phyloP scores from a whole-genome alignment of 2,113 vertebrate genomes.

The Eupsittula cactorum region DNA sequence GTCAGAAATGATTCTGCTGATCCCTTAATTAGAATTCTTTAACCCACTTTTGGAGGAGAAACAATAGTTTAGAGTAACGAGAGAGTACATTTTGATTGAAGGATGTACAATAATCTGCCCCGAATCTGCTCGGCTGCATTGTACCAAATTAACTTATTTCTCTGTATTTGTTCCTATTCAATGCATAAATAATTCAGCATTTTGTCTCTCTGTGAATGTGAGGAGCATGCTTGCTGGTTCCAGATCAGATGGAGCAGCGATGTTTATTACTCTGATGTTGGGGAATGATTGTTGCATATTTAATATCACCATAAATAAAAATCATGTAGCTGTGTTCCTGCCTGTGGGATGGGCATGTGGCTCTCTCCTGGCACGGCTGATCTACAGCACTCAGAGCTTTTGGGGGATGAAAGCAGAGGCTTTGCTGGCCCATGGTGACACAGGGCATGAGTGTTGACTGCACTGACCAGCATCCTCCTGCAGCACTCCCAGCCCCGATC shows the following conservation, averaged over 20 bases:
- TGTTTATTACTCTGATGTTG: constrained; percentile 60
- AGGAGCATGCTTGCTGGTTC: constrained; percentile 30
- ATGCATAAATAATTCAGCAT: constrained; percentile 61
- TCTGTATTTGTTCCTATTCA: constrained; percentile 56
- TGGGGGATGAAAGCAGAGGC: background rate
- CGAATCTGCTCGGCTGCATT: constrained; percentile 11
- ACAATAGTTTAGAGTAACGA: constrained; percentile 1
- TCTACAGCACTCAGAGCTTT: background rate
- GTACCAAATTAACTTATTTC: constrained; percentile 37
- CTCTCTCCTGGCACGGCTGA: background rate
- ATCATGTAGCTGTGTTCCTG: background rate
- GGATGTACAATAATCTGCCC: constrained; percentile 23
- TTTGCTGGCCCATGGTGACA: background rate
- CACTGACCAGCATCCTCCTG: background rate
- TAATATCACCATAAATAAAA: constrained; percentile 37
- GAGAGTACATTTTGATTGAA: constrained; percentile 3
- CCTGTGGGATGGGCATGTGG: background rate
- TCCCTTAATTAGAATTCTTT: constrained; percentile 2
- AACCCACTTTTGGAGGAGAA: background rate
- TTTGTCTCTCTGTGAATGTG: constrained; percentile 34
- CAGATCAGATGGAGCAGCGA: constrained; percentile 44
- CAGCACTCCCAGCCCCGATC: background rate
- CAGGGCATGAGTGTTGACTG: background rate
- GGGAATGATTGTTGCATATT: constrained; percentile 59
- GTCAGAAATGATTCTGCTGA: background rate